phyloP scores from a whole-genome alignment of 2,888 invertebrate species.

The Drosophila kambysellisi region DNA sequence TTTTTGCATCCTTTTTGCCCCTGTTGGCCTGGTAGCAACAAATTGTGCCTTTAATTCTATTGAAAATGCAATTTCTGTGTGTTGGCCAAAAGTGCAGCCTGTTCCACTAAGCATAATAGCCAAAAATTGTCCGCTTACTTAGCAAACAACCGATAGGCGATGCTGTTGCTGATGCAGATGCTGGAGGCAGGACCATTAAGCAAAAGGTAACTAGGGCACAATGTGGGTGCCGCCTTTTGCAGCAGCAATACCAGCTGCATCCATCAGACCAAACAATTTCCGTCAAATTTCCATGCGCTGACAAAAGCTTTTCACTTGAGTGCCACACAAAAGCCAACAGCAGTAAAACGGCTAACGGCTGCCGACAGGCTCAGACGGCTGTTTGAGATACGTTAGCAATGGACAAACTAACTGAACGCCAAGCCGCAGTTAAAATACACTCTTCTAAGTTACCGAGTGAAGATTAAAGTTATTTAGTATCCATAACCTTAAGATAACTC shows the following conservation, averaged over 20 bases:
- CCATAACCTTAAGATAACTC: neutral
- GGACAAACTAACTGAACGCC: neutral
- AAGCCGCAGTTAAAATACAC: constrained; percentile 28
- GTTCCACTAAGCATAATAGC: constrained; percentile 54
- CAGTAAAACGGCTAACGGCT: constrained; percentile 36
- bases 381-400: constrained; percentile 25
- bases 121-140: constrained; percentile 70
- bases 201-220: constrained; percentile 36
- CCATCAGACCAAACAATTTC: constrained; percentile 80
- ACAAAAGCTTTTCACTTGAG: constrained; percentile 81
- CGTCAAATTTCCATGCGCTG: constrained; percentile 79
- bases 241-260: constrained; percentile 60
- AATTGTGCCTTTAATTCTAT: constrained; percentile 65
- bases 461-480: neutral
- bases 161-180: constrained; percentile 8
- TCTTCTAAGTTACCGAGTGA: neutral
- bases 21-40: constrained; percentile 21
- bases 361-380: constrained; percentile 24
- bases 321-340: constrained; percentile 72
- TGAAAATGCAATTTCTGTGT: constrained; percentile 57
- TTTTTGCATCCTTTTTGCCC: no score
- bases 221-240: constrained; percentile 1
- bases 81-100: constrained; percentile 50
- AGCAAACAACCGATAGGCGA: constrained; percentile 39
- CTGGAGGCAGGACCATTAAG: constrained; percentile 58